These are phyloP conservation scores for Erebia epiphron DNA, from an alignment of 2,888 invertebrate genomes.

Conservation along the genomic window DNA sequence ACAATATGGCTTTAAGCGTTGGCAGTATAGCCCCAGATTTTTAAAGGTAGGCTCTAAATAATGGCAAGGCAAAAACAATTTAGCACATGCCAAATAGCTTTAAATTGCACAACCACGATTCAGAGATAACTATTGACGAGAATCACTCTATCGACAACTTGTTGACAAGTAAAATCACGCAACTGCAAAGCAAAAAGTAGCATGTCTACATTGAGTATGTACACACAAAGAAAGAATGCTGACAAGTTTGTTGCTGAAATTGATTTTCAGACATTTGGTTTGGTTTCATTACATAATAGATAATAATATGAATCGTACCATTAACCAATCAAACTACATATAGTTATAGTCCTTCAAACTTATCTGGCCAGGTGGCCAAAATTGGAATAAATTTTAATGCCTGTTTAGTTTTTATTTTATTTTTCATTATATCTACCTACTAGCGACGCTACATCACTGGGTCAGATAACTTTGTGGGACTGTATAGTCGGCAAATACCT, in stretches of 20 bases:
- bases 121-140: conserved; percentile 5
- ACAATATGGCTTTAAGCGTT: too few relatives aligned
- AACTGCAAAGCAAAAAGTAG: conserved; percentile 9
- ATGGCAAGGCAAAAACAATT: conserved; percentile 5
- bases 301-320: too few relatives aligned
- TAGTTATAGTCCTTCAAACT: too few relatives aligned
- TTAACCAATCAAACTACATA: too few relatives aligned
- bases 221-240: conserved; percentile 1
- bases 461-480: too few relatives aligned
- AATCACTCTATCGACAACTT: conserved; percentile 15
- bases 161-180: conserved; percentile 19
- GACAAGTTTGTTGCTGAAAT: conserved; percentile 12
- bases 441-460: too few relatives aligned
- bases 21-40: not conserved
- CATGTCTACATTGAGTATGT: not conserved
- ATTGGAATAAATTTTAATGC: too few relatives aligned
- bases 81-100: not conserved
- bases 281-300: too few relatives aligned
- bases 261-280: not conserved
- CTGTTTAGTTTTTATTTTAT: too few relatives aligned
- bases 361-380: too few relatives aligned
- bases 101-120: conserved; percentile 17
- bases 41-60: not conserved
- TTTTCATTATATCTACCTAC: too few relatives aligned
- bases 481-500: too few relatives aligned